Conservation (phyloP, 2,113 vertebrate genomes). For the Eretmochelys imbricata region DNA sequence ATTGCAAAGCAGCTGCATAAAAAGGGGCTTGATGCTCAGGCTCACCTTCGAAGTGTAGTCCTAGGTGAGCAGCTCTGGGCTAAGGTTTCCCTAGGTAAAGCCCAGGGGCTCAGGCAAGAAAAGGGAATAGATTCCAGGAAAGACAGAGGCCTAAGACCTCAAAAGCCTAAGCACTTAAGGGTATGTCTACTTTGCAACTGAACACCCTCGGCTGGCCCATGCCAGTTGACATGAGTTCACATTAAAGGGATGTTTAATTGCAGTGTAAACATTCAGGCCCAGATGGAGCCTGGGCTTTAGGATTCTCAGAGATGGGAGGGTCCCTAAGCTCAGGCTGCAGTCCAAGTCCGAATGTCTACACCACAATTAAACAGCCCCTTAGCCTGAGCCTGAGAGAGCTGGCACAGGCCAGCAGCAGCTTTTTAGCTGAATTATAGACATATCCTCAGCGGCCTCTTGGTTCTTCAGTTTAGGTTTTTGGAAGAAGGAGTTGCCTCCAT, state of each 20-base stretch:
- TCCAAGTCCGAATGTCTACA: not conserved
- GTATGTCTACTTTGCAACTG: not conserved
- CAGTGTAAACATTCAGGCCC: not conserved
- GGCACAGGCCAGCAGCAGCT: not conserved
- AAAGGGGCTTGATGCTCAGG: not conserved
- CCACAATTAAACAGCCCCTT: not conserved
- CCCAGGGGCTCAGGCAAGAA: not conserved
- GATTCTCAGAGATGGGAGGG: not conserved
- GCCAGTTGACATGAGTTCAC: not conserved
- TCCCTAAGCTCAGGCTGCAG: not conserved
- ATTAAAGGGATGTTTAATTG: not conserved
- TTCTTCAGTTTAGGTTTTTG: not conserved
- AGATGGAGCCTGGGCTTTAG: not conserved
- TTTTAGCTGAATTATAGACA: not conserved
- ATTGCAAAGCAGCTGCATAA: not conserved
- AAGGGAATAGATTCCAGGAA: not conserved
- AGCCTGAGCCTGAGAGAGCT: no score
- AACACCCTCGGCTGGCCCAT: not conserved
- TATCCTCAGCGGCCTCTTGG: not conserved
- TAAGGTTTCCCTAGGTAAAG: rapidly evolving
- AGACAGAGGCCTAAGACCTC: not conserved
- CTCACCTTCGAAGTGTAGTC: not conserved
- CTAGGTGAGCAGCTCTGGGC: not conserved
- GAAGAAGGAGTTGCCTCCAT: rapidly evolving
- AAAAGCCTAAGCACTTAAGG: not conserved